Evolutionary conservation across 2,888 invertebrate species (phyloP), one percentile per base, ranked within the genome.

Genomic region (Orthosia cruda): DNA sequence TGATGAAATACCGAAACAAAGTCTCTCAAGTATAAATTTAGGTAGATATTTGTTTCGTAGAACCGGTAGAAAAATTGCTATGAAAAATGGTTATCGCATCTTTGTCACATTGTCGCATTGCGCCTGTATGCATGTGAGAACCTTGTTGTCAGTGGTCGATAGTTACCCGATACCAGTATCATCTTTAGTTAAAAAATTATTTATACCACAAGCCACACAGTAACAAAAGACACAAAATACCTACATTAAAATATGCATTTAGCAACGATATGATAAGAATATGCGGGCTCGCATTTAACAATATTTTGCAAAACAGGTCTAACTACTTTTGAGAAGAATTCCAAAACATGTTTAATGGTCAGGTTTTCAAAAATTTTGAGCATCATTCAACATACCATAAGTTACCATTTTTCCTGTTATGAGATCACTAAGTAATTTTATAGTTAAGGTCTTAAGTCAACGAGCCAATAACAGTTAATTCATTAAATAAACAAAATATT

Each of bases 361-460:
- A 23, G 18, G 3, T 26, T 16, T n/a, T 12, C 32, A n/a, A 5
- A n/a, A n/a, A 40, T 40, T n/a, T 58, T 58, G 32, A 40, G 32
- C 32, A 58, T 32, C 32, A 18, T 26, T 26, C 1, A 23, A 5
- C 12, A 23, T 12, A 58, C 18, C 2, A 18, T 59, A 20, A 40
- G n/a, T 59, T 32, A 40, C 5, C n/a, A 40, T 40, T 59, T 59
- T 59, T 59, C 40, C 40, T 59, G 59, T 45, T 58, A 40, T 40
- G 32, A 58, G n/a, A 4, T 12, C 18, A 32, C 0, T 12, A 3
- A 58, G 11, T 58, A 58, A 58, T 58, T 58, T 32, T 58, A 58
- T 58, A 12, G 32, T n/a, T n/a, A 12, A 13, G 4, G n/a, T 40
- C 40, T 40, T 4, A 58, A 32, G 58, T 58, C 58, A 58, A n/a